A percentile compares a stretch with the other conserved stretches of the same genome.
Evolutionary conservation across 1,140 invertebrate species (phyloP).

Genomic region (Geopemphigus sp.): DNA sequence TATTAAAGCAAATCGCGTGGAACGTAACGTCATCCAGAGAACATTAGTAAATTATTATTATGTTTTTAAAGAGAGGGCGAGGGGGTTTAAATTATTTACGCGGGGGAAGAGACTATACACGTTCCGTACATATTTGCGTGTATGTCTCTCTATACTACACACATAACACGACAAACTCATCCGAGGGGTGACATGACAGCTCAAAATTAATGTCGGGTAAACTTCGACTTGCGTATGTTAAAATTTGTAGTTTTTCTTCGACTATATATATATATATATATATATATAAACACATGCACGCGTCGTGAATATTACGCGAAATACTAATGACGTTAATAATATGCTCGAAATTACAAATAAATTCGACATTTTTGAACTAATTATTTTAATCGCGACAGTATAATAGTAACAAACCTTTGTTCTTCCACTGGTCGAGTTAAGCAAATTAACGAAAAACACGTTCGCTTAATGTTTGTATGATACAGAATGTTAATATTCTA

Average conservation of each 20-base stretch:
- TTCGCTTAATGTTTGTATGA: too few relatives aligned
- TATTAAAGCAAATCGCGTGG: background rate
- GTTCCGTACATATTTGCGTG: conserved; percentile 7
- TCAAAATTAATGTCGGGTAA: background rate
- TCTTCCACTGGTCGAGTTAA: too few relatives aligned
- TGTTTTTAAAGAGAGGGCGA: background rate
- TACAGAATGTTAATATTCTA: too few relatives aligned
- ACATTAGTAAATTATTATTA: background rate
- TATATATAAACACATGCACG: background rate
- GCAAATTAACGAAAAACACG: too few relatives aligned
- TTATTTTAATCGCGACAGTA: too few relatives aligned
- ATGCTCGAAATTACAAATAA: background rate
- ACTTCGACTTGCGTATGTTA: background rate
- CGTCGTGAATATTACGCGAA: background rate
- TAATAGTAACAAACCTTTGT: too few relatives aligned
- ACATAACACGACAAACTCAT: background rate
- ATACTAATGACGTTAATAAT: background rate
- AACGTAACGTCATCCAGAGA: background rate
- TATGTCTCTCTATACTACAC: too few relatives aligned
- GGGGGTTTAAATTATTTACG: background rate
- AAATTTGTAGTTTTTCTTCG: background rate
- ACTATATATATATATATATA: too few relatives aligned
- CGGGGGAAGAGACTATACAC: background rate
- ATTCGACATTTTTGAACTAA: too few relatives aligned
- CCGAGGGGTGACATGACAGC: background rate